phyloP scores from a whole-genome alignment of 2,113 vertebrate species.

The Corythornis vintsioides region DNA sequence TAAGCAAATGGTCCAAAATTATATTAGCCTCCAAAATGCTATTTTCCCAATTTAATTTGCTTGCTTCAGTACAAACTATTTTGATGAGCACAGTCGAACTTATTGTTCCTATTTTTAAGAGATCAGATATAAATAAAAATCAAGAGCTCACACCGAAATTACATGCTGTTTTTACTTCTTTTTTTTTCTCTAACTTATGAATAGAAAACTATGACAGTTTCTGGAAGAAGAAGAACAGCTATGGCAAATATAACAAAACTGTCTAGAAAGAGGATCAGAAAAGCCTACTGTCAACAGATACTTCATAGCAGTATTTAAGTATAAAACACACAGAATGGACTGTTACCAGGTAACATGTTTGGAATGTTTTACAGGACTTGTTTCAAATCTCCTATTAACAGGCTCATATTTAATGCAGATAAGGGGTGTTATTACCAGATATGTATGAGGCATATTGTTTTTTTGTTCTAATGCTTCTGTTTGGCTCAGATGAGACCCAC shows the following conservation, averaged over 20 bases:
- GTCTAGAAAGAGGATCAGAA: background rate
- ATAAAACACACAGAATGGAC: background rate
- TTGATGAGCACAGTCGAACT: background rate
- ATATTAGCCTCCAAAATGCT: background rate
- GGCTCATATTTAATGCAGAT: background rate
- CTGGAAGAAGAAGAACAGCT: background rate
- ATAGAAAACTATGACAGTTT: background rate
- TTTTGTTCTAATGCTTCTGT: background rate
- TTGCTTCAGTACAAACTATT: background rate
- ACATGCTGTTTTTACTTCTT: no score
- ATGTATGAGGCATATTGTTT: background rate
- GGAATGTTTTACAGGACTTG: background rate
- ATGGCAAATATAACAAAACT: conserved; percentile 10
- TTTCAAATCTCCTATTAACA: background rate
- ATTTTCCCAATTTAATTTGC: background rate
- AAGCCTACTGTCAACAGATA: background rate
- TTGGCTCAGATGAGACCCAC: background rate
- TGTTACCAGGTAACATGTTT: background rate
- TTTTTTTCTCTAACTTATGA: background rate
- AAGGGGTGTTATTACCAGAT: background rate
- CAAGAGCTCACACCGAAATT: background rate
- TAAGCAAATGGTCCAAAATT: background rate
- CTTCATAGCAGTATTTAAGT: background rate
- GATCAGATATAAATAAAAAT: background rate
- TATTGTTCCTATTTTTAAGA: background rate